Evolutionary conservation across 2,888 invertebrate genomes (phyloP), one percentile per base, ranked within the genome.

Genomic region (Megalurothrips usitatus): DNA sequence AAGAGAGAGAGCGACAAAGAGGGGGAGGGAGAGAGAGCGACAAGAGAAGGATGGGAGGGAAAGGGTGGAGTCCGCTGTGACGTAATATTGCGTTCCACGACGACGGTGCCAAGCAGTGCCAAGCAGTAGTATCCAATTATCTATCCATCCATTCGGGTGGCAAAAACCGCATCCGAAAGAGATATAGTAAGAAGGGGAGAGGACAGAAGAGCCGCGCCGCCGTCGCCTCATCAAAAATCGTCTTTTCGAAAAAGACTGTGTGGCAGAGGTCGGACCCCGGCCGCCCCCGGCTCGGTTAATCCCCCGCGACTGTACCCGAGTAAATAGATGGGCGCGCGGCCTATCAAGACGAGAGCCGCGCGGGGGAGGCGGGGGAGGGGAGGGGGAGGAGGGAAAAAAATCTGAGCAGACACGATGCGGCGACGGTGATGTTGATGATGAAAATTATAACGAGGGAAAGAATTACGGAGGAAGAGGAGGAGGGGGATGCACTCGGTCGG

Each of bases 401-500:
- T 14, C 14, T 6, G 14, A 58, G n/a, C 34, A 43, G 34, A 43
- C 34, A 43, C 34, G 34, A 43, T 43, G n/a, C 14, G 52, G 52
- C 68, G 26, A 75, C 68, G 68, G 26, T 26, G 68, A 75, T 75
- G 68, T 26, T n/a, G 23, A 23, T n/a, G 23, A 75, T 75, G 68
- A 75, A 75, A 75, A 75, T 75, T 75, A 75, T 75, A 75, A 75
- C 68, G 68, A 75, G 68, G 68, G 68, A 75, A 75, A 75, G 68
- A 75, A 75, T 75, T 75, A 75, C 23, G 68, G 58, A 75, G n/a
- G n/a, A n/a, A n/a, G n/a, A n/a, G n/a, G n/a, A n/a, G n/a, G n/a
- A n/a, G n/a, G n/a, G n/a, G 23, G 68, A 75, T 75, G 68, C 68
- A 75, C 68, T 58, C 68, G 68, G 34, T 26, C 1, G 68, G 68